Evolutionary conservation across 2,113 vertebrate species (phyloP).

Genomic region (Notothenia coriiceps): DNA sequence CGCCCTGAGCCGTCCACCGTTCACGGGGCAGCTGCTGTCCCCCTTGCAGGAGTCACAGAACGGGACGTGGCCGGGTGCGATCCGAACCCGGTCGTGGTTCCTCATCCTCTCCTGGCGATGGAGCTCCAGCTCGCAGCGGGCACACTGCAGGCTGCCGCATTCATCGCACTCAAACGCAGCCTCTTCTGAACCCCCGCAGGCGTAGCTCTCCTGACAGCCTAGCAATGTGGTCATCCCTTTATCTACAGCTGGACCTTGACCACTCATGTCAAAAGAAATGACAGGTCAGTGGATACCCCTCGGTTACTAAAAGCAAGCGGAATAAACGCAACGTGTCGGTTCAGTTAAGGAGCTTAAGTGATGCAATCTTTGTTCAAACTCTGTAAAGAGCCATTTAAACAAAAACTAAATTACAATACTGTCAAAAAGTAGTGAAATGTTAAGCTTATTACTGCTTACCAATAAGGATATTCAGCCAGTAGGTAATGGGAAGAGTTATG

Average conservation of each 20-base stretch:
- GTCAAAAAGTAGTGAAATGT: not conserved
- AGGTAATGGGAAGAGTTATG: not conserved
- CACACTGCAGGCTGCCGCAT: constrained; percentile 94
- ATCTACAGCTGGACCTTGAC: constrained; percentile 85
- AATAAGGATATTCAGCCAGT: not conserved
- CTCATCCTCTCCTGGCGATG: constrained; percentile 92
- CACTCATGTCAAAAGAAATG: constrained; percentile 86
- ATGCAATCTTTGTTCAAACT: constrained; percentile 16
- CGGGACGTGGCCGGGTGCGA: constrained; percentile 90
- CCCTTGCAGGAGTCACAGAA: constrained; percentile 96
- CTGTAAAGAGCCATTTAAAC: not conserved
- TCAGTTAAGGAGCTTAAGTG: not conserved
- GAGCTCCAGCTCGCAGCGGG: constrained; percentile 93
- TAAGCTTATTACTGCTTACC: not conserved
- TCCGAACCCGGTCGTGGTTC: constrained; percentile 93
- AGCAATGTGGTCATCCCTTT: constrained; percentile 86
- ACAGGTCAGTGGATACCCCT: constrained; percentile 7
- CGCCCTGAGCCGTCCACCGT: constrained; percentile 87
- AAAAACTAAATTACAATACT: not conserved
- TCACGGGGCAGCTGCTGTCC: constrained; percentile 78
- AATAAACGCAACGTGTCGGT: constrained; percentile 6
- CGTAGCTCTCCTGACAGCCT: constrained; percentile 96
- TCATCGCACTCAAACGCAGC: constrained; percentile 96
- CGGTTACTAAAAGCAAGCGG: too few relatives aligned
- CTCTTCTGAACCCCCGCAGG: constrained; percentile 93